Percentiles rank a stretch among this genome's conserved stretches.
Evolutionary conservation across 1,140 invertebrate genomes (phyloP).

Genomic region (Rhynchophorus ferrugineus): DNA sequence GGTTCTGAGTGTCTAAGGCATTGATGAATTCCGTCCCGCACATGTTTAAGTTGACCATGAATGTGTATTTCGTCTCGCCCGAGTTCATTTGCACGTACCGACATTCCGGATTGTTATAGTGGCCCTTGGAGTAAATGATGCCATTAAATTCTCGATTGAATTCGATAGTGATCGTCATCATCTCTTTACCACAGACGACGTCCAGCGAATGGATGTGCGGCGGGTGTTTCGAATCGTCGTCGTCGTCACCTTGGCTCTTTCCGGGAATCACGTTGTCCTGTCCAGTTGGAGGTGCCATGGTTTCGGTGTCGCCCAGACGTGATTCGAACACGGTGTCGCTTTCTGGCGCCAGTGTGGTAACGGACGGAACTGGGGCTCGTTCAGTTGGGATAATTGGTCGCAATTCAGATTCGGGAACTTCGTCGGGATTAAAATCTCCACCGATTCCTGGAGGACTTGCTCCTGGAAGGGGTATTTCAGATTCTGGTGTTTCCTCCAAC

Average conservation of each 20-base stretch:
- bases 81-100: conserved; percentile 65
- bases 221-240: conserved; percentile 53
- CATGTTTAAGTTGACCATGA: conserved; percentile 66
- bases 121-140: conserved; percentile 76
- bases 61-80: conserved; percentile 60
- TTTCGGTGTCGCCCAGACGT: no score
- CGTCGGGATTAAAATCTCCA: no score
- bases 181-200: conserved; percentile 70
- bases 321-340: no score
- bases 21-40: conserved; percentile 78
- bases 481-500: no score
- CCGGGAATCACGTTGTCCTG: conserved; percentile 17
- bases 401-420: no score
- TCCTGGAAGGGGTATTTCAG: no score
- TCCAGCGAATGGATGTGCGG: conserved; percentile 69
- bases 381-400: no score
- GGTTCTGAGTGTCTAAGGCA: conserved; percentile 63
- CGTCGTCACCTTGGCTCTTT: conserved; percentile 22
- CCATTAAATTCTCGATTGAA: conserved; percentile 71
- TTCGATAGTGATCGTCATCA: conserved; percentile 75
- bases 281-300: no score
- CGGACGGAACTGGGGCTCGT: no score
- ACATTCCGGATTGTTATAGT: conserved; percentile 61
- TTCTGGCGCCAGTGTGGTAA: no score
- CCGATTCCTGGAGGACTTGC: no score